These are phyloP conservation scores for Dryobota labecula DNA, from an alignment of 2,888 invertebrate genomes.

Conservation along the genomic window DNA sequence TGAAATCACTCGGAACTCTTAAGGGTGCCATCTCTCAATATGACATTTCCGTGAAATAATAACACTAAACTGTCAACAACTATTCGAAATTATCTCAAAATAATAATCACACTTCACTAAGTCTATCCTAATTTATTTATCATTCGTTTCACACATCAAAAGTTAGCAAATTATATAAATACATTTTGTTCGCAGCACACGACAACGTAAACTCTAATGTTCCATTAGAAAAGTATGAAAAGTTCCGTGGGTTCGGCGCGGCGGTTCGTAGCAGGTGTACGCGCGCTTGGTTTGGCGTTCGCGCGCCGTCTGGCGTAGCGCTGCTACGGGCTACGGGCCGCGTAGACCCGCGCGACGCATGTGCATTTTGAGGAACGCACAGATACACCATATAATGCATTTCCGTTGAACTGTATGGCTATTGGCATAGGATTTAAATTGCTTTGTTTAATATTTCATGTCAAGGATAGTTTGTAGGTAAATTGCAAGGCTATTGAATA, in stretches of 20 bases:
- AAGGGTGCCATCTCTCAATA: conserved; percentile 81
- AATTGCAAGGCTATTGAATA: conserved; percentile 79
- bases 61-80: conserved; percentile 63
- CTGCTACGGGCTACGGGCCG: conserved; percentile 67
- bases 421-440: conserved; percentile 63
- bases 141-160: conserved; percentile 68
- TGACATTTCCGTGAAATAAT: conserved; percentile 64
- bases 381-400: conserved; percentile 56
- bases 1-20: conserved; percentile 78
- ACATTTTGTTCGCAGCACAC: conserved; percentile 66
- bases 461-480: conserved; percentile 46
- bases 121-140: conserved; percentile 47
- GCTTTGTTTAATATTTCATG: conserved; percentile 15
- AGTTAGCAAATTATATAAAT: conserved; percentile 66
- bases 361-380: conserved; percentile 79
- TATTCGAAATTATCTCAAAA: conserved; percentile 49
- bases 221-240: conserved; percentile 85
- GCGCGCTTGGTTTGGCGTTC: conserved; percentile 81
- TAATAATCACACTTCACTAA: conserved; percentile 63
- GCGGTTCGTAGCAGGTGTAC: conserved; percentile 80
- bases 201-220: conserved; percentile 67
- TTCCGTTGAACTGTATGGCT: conserved; percentile 63
- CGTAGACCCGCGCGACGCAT: conserved; percentile 84
- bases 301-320: conserved; percentile 85
- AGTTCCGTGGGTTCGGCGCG: conserved; percentile 79